Base-by-base conservation (phyloP, 2,797 vertebrate species). In the Melanogrammus aeglefinus region DNA sequence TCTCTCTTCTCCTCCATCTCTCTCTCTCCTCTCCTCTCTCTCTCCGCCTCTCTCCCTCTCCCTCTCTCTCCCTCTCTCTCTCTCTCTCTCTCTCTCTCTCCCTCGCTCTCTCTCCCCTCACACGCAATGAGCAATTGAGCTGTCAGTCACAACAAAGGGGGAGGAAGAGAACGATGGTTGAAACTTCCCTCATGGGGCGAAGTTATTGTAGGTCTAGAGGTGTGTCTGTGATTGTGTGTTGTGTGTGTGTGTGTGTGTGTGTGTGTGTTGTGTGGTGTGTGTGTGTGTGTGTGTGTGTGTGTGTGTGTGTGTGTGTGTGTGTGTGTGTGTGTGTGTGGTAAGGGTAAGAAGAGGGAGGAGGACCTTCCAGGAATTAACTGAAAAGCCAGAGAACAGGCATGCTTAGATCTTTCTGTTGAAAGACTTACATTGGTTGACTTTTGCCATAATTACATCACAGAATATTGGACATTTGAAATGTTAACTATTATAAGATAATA, bases 121-220 rank as follows among this genome's bases (percentile, higher is more conserved):
- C 90, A 92, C 89, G 91, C 91, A 74, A 92, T 87, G 63, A 86
- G 84, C 85, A 78, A 74, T 82, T 86, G 81, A 88, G 87, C 82
- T 91, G 90, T 88, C 90, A 90, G 72, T 90, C 85, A 89, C 16
- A 57, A 57, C n/a, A 74, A n/a, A 7, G 77, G 73, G 83, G 77
- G 35, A 76, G 69, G 85, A 87, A 79, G 71, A 29, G 85, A 86
- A 78, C 73, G 31, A n/a, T 29, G 76, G 78, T 47, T 82, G 69
- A 78, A 82, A 83, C 33, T 75, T n/a, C 77, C 78, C 51, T 27
- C 74, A 74, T 41, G 1, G 1, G 1, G 27, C 44, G 73, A 66
- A 3, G 18, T 36, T 39, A 33, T 18, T 73, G 73, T 75, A 76
- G 77, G 77, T 79, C 36, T 6, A 71, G 69, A 44, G 41, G 18